Percentiles rank a stretch among this genome's conserved stretches.
These are phyloP conservation scores for Cheilosia urbana DNA, from an alignment of 2,888 invertebrate genomes.

Conservation along the genomic window DNA sequence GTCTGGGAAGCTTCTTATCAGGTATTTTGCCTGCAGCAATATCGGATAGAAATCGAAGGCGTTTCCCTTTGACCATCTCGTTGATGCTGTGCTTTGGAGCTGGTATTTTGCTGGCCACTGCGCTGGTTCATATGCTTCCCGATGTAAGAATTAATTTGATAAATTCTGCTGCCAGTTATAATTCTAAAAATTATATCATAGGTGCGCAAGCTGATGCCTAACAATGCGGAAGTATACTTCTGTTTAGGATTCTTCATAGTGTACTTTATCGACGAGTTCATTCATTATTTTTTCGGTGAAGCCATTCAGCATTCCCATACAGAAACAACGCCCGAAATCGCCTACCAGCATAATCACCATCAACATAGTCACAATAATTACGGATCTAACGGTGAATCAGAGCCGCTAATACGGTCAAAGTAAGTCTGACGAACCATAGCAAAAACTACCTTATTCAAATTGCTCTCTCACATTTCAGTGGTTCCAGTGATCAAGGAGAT, in stretches of 20 bases:
- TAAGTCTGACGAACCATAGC: slow-evolving; percentile 22
- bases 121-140: slow-evolving; percentile 91
- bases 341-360: slow-evolving; percentile 23
- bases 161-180: neutral
- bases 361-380: slow-evolving; percentile 75
- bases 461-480: slow-evolving; percentile 8
- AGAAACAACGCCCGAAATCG: neutral
- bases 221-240: slow-evolving; percentile 87
- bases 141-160: slow-evolving; percentile 85
- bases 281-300: slow-evolving; percentile 87
- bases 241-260: slow-evolving; percentile 89
- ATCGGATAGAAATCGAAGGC: slow-evolving; percentile 85
- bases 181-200: slow-evolving; percentile 63
- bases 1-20: slow-evolving; percentile 88
- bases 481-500: neutral
- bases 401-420: slow-evolving; percentile 71
- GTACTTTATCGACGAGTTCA: slow-evolving; percentile 89
- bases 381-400: slow-evolving; percentile 78
- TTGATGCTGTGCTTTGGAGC: slow-evolving; percentile 91
- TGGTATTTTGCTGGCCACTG: slow-evolving; percentile 91
- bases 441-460: slow-evolving; percentile 20
- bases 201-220: slow-evolving; percentile 85
- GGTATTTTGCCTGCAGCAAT: slow-evolving; percentile 89
- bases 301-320: slow-evolving; percentile 78
- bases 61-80: slow-evolving; percentile 87